Base-by-base conservation (phyloP, 2,113 vertebrate species). In the Sebastes schlegelii region DNA sequence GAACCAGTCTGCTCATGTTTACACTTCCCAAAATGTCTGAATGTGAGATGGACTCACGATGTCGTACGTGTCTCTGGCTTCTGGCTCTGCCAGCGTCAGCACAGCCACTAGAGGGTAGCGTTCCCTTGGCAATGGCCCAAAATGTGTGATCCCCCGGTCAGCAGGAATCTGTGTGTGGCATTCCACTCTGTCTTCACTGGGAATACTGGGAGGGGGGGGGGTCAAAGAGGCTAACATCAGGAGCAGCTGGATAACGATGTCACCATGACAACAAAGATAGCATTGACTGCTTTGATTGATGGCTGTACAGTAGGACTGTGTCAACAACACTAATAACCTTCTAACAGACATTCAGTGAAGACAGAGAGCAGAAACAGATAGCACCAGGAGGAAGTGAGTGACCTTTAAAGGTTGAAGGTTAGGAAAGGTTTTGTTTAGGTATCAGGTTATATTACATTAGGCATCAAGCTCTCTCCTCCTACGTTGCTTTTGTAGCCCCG, bases 81-180 rank as follows among this genome's bases (percentile, higher is more conserved):
- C 96, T 14, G 93, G 87, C 83, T 97, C 94, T 6, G 96, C 95
- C 34, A 98, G 84, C 0, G 97, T 99, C 91, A 99, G 84, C 66
- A 99, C 85, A 0, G 95, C 96, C 71, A 99, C 92, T n/a, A 99
- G 91, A 0, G 98, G 98, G 87, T 99, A 99, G 65, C 87, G 91
- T 62, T 95, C 90, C 82, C 98, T 94, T 0, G 98, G 98, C 82
- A 98, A 92, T 0, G 91, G 89, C 19, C 98, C 98, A 82, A 99
- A 98, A 88, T 98, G 93, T 3, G 91, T 91, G 77, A 97, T 91
- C 48, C 95, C 87, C 71, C 92, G 94, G 69, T 95, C 95, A 73
- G 92, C 87, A 60, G 97, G 96, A 89, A 99, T 94, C 69, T 93
- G 93, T 58, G 96, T 96, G 42, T 90, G 92, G 71, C 88, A 93